Percentiles rank a stretch among this genome's conserved stretches.
Evolutionary conservation across 2,113 vertebrate species (phyloP).

Genomic region (Delphinapterus leucas): DNA sequence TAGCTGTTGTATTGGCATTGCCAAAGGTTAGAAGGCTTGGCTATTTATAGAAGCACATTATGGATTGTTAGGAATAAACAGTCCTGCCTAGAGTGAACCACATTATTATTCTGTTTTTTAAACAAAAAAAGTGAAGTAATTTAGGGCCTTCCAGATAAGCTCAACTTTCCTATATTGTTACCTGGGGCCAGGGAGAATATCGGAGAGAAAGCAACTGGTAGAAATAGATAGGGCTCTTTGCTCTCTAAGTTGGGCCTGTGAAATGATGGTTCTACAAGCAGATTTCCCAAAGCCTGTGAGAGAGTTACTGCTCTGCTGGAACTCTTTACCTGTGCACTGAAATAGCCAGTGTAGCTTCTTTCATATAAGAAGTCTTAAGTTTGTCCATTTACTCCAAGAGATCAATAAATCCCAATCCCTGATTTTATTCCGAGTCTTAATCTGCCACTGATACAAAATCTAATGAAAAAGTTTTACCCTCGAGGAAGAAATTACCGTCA

Average conservation of each 20-base stretch:
- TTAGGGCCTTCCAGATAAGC: conserved; percentile 49
- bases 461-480: neutral
- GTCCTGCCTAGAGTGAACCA: neutral
- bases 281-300: neutral
- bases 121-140: conserved; percentile 44
- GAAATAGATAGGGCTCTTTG: conserved; percentile 39
- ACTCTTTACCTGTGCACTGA: neutral
- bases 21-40: neutral
- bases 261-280: neutral
- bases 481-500: neutral
- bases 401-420: neutral
- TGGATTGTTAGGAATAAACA: conserved; percentile 31
- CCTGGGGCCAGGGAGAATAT: conserved; percentile 12
- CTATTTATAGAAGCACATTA: neutral
- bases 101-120: conserved; percentile 17
- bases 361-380: neutral
- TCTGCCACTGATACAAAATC: neutral
- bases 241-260: neutral
- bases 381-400: neutral
- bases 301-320: neutral
- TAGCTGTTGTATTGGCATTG: neutral
- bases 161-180: conserved; percentile 32
- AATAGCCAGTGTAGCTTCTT: neutral
- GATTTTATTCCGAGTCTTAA: neutral
- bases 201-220: neutral